These are phyloP conservation scores for Holacanthella duospinosa DNA, from an alignment of 2,888 invertebrate species.

Conservation along the genomic window DNA sequence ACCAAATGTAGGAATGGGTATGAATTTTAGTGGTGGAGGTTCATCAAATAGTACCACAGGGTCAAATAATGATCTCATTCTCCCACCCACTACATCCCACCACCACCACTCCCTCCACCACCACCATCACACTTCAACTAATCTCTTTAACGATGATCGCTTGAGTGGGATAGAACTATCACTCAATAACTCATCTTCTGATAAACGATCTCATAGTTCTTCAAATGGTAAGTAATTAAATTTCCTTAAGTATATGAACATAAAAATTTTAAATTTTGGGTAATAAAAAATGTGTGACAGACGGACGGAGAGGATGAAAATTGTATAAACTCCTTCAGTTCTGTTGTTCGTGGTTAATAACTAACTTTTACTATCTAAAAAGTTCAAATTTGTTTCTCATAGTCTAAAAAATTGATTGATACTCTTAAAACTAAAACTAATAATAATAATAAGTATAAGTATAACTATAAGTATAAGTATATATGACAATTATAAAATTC, in stretches of 20 bases:
- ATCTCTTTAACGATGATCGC: slow-evolving; percentile 1
- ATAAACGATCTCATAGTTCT: background rate
- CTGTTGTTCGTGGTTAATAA: no score
- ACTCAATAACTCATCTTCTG: slow-evolving; percentile 12
- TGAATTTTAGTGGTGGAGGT: slow-evolving; percentile 23
- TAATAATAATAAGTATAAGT: no score
- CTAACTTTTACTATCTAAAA: no score
- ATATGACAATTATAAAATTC: background rate
- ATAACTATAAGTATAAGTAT: background rate
- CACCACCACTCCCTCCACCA: slow-evolving; percentile 22
- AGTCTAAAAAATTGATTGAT: no score
- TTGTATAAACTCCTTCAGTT: no score
- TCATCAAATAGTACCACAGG: slow-evolving; percentile 1
- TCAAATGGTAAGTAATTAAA: background rate
- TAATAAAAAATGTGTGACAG: no score
- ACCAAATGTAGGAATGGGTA: slow-evolving; percentile 29
- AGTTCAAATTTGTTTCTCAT: no score
- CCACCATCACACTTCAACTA: slow-evolving; percentile 17
- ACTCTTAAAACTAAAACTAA: no score
- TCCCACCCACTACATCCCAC: slow-evolving; percentile 11
- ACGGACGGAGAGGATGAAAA: no score
- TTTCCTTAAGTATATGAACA: no score
- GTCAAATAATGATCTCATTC: background rate
- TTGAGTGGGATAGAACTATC: slow-evolving; percentile 15
- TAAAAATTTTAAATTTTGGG: no score